Evolutionary conservation across 2,113 vertebrate genomes (phyloP).

Genomic region (Galemys pyrenaicus): DNA sequence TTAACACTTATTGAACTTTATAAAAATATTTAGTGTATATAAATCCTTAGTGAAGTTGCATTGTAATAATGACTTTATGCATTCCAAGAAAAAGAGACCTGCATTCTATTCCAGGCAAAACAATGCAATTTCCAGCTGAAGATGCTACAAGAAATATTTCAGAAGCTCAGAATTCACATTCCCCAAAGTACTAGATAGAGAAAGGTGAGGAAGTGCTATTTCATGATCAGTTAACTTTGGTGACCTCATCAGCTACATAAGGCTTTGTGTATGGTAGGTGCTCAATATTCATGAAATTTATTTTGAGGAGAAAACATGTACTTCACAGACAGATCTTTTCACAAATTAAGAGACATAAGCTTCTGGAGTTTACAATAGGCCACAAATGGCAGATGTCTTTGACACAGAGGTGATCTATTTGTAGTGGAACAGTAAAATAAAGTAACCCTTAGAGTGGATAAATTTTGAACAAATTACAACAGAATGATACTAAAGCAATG

Average conservation of each 20-base stretch:
- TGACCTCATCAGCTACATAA: not conserved
- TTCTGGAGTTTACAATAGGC: not conserved
- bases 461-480: not conserved
- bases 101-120: not conserved
- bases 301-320: not conserved
- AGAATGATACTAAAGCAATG: not conserved
- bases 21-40: not conserved
- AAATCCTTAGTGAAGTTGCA: not conserved
- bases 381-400: not conserved
- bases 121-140: not conserved
- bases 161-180: not conserved
- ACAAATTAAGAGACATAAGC: not conserved
- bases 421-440: not conserved
- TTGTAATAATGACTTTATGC: not conserved
- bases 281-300: not conserved
- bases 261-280: not conserved
- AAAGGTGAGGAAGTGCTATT: not conserved
- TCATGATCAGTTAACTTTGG: not conserved
- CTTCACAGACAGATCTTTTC: not conserved
- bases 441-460: not conserved
- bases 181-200: not conserved
- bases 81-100: not conserved
- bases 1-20: constrained; percentile 41
- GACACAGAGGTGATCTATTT: not conserved
- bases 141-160: not conserved